Conservation (phyloP, 1,140 invertebrate genomes). For the Drosophila saltans region DNA sequence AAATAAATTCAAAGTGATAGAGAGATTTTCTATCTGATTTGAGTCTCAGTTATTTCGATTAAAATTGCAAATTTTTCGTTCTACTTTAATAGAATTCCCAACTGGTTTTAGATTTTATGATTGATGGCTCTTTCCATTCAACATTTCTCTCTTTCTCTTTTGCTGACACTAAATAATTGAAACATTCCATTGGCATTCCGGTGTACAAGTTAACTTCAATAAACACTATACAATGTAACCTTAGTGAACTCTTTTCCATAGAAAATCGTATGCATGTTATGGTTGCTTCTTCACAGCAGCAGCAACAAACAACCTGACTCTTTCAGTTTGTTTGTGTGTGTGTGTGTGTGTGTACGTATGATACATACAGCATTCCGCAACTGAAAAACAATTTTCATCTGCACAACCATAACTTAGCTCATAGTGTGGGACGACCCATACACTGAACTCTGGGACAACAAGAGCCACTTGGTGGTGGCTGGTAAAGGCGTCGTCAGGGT, state of each 20-base stretch:
- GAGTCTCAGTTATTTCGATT: too few species aligned
- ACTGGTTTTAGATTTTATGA: background rate
- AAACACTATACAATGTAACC: slow-evolving; percentile 30
- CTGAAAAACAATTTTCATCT: slow-evolving; percentile 76
- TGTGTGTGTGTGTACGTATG: background rate
- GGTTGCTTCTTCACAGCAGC: slow-evolving; percentile 22
- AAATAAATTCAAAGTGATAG: too few species aligned
- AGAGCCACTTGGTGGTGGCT: slow-evolving; percentile 38
- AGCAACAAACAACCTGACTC: slow-evolving; percentile 48
- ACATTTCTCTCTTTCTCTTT: background rate
- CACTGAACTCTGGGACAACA: slow-evolving; percentile 58
- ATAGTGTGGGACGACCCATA: slow-evolving; percentile 71
- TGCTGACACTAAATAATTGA: slow-evolving; percentile 50
- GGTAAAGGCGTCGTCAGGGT: slow-evolving; percentile 64
- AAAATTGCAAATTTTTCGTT: background rate
- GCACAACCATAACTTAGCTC: slow-evolving; percentile 73
- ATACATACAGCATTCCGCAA: slow-evolving; percentile 19
- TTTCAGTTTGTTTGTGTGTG: background rate
- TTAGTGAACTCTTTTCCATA: slow-evolving; percentile 40
- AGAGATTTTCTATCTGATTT: too few species aligned
- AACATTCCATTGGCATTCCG: slow-evolving; percentile 55
- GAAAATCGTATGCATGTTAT: slow-evolving; percentile 47
- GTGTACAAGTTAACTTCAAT: slow-evolving; percentile 19
- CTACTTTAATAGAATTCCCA: background rate
- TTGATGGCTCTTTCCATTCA: background rate